Evolutionary conservation across 2,797 vertebrate genomes (phyloP), one percentile per base, ranked within the genome.

Genomic region (Linurgus olivaceus): DNA sequence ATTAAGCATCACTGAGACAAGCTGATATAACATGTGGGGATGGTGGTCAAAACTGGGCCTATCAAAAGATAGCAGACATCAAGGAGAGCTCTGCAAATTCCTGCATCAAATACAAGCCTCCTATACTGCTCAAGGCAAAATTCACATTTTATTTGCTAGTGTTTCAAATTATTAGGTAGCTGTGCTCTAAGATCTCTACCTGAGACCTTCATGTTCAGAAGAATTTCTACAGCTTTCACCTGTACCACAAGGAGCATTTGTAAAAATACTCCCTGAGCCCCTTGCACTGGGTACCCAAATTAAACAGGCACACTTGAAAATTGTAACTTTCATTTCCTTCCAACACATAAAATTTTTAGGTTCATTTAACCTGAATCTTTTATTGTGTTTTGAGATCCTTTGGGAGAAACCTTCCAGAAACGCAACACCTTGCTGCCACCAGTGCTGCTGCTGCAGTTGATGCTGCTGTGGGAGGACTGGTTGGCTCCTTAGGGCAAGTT

Each of bases 291-390:
- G 11, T 67, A 44, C 8, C 7, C 70, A 67, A 77, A 67, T 13
- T 47, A 59, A 74, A 89, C 4, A 54, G 40, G 15, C 61, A 63
- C 11, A 17, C 23, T 63, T 31, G 33, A 63, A 88, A 84, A 55
- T 2, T 6, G 35, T 21, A 44, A 63, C 25, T 37, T 38, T 63
- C 7, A 40, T 44, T 55, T 89, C 26, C 16, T 16, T 37, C 19
- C 48, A 25, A 20, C 4, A 8, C 8, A 2, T 35, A 40, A 7
- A 10, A 7, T 37, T 67, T 86, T 88, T 9, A 66, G 17, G 8
- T 66, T 73, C 42, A 51, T 72, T 91, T 83, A 86, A 79, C 28
- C 25, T 45, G 65, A 80, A 66, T 42, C 13, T 86, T 83, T 15
- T 73, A 23, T 28, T 66, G n/a, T n/a, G 19, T 74, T 86, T 75